phyloP scores from a whole-genome alignment of 2,888 invertebrate genomes.

The Xylocampa areola region DNA sequence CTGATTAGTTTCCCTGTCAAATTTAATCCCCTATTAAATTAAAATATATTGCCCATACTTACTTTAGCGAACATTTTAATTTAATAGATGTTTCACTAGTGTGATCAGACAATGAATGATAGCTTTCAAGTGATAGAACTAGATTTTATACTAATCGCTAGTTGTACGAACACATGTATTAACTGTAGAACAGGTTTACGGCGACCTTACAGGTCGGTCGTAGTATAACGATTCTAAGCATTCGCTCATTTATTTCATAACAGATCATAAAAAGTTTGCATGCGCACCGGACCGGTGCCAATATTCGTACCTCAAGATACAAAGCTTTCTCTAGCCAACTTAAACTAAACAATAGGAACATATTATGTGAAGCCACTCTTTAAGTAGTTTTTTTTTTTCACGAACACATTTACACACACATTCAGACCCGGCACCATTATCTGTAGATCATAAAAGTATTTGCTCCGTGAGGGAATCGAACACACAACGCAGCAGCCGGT shows the following conservation, averaged over 20 bases:
- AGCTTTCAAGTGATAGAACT: slow-evolving; percentile 32
- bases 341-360: no score
- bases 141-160: slow-evolving; percentile 41
- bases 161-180: slow-evolving; percentile 11
- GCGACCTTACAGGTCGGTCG: slow-evolving; percentile 40
- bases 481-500: no score
- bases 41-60: background rate
- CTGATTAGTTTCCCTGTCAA: background rate
- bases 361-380: no score
- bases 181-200: slow-evolving; percentile 32
- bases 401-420: no score
- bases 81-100: slow-evolving; percentile 27
- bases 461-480: no score
- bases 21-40: background rate
- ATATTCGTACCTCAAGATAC: no score
- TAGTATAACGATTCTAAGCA: slow-evolving; percentile 19
- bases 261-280: slow-evolving; percentile 1
- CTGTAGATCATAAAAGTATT: no score
- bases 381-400: no score
- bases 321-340: no score
- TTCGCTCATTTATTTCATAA: slow-evolving; percentile 35
- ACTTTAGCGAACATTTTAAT: slow-evolving; percentile 57
- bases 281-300: no score
- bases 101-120: slow-evolving; percentile 50
- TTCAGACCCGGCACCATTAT: no score